Conservation (phyloP, 2,113 vertebrate species). For the Pseudorectes ferrugineus region DNA sequence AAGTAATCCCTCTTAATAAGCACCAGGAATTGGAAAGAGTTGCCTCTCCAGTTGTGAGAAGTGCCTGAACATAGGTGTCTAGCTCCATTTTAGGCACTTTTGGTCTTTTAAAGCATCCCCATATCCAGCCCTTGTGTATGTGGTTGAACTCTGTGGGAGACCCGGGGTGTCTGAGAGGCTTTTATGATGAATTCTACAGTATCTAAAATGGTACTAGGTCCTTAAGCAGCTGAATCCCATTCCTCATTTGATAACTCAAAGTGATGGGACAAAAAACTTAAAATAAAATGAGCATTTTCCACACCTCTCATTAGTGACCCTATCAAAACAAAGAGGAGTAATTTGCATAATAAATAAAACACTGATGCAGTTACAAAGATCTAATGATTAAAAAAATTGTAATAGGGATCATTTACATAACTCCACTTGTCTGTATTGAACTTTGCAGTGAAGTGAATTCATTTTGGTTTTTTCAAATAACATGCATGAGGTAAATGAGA, state of each 20-base stretch:
- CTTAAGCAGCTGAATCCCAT: neutral
- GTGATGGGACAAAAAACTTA: neutral
- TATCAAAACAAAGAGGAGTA: neutral
- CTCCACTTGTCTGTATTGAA: neutral
- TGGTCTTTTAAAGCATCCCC: neutral
- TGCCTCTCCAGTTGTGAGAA: neutral
- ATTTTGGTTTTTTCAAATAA: neutral
- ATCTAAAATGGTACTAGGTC: neutral
- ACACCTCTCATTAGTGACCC: neutral
- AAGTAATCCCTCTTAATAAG: neutral
- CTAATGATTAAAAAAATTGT: neutral
- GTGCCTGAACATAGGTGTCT: neutral
- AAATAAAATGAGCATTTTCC: neutral
- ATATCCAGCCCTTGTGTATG: neutral
- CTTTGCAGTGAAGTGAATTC: neutral
- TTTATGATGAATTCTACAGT: neutral
- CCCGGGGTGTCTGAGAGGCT: rapidly evolving
- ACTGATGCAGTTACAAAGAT: neutral
- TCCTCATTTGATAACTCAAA: neutral
- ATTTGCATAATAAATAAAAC: neutral
- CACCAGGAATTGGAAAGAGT: neutral
- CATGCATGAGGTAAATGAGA: neutral
- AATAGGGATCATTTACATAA: neutral
- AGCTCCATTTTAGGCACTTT: neutral
- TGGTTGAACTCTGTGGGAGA: neutral